Conservation (phyloP, 2,888 invertebrate species). For the Dasypogon diadema region DNA sequence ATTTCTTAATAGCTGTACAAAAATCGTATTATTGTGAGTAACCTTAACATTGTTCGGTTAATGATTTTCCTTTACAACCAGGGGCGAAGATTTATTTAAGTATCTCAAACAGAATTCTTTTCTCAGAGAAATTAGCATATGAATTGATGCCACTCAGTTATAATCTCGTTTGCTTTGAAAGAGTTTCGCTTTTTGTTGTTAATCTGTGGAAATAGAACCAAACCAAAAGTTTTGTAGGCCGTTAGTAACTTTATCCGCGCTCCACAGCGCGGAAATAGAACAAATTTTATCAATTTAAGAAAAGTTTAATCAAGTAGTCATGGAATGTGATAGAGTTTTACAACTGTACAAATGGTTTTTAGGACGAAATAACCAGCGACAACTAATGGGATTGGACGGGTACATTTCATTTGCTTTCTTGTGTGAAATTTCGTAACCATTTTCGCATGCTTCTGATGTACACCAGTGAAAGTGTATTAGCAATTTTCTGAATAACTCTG, state of each 20-base stretch:
- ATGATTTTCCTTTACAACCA: conserved; percentile 12
- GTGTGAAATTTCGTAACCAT: background rate
- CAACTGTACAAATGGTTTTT: conserved; percentile 5
- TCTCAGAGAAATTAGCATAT: conserved; percentile 20
- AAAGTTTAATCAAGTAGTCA: background rate
- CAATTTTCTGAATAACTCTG: conserved; percentile 5
- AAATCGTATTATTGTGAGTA: conserved; percentile 1
- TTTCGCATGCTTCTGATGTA: conserved; percentile 16
- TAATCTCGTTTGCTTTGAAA: conserved; percentile 18
- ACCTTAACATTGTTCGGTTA: conserved; percentile 15
- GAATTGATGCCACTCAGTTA: conserved; percentile 44
- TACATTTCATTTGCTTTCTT: conserved; percentile 8
- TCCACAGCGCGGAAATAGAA: too few relatives aligned
- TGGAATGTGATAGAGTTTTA: background rate
- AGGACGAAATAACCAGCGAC: background rate
- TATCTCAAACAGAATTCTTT: conserved; percentile 6
- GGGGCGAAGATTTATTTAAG: conserved; percentile 31
- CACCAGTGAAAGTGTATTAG: conserved; percentile 26
- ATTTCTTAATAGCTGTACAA: conserved; percentile 11
- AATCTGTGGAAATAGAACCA: too few relatives aligned
- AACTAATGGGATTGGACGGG: conserved; percentile 13
- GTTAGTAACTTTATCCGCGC: too few relatives aligned
- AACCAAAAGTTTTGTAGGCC: too few relatives aligned
- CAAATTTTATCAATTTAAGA: background rate
- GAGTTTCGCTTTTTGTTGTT: conserved; percentile 27